phyloP scores from a whole-genome alignment of 2,113 vertebrate species.

The Megaceryle torquata region DNA sequence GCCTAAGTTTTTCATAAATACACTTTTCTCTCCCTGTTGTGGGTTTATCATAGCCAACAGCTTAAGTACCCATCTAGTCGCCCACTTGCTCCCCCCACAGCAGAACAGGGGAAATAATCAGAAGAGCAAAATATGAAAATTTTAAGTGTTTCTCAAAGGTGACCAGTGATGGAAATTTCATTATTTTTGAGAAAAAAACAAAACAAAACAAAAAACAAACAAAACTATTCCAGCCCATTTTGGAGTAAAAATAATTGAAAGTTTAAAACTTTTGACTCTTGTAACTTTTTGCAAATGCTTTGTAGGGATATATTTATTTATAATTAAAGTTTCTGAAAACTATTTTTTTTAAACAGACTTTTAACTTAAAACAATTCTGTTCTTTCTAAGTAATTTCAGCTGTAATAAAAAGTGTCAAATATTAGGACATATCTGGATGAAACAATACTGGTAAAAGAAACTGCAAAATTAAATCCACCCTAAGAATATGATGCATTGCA shows the following conservation, averaged over 20 bases:
- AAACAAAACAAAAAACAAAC: no score
- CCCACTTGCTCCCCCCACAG: background rate
- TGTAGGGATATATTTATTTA: background rate
- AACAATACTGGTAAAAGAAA: background rate
- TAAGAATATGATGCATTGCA: background rate
- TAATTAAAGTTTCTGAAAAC: background rate
- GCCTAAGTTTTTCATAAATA: background rate
- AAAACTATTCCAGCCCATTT: background rate
- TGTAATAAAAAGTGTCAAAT: background rate
- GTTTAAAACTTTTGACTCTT: background rate
- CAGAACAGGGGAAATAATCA: background rate
- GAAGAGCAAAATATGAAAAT: background rate
- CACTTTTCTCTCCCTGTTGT: background rate
- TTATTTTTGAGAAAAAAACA: background rate
- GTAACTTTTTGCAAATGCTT: background rate
- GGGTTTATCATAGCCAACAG: fast-evolving
- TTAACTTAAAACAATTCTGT: background rate
- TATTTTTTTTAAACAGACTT: background rate
- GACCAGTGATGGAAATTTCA: background rate
- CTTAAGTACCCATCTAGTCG: background rate
- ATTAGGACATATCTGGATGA: background rate
- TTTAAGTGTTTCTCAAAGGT: background rate
- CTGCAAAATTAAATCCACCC: background rate
- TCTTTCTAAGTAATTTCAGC: background rate
- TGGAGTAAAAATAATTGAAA: background rate